Base-by-base conservation (phyloP, 2,797 vertebrate species). In the Danio jaintianensis region DNA sequence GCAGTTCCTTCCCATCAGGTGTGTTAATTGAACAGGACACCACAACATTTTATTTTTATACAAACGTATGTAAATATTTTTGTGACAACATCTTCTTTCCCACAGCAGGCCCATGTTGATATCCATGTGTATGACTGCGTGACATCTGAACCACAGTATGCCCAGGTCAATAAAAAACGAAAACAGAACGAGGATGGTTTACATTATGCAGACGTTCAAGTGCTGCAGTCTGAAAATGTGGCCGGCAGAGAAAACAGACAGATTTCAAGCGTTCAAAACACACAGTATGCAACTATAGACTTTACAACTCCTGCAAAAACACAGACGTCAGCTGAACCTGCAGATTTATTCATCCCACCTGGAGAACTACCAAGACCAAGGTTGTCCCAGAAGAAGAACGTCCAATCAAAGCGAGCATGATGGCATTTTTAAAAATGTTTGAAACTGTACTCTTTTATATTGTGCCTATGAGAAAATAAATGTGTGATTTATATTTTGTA, bases 271-370 rank as follows among this genome's bases (percentile, higher is more conserved):
- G 16, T 58, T 16, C 67, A 68, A 22, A 18, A 7, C 75, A 87
- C 89, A 4, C 84, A 86, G 22, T 90, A 90, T 18, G 89, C 87
- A 48, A 84, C 86, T 8, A 83, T 90, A 81, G 79, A 87, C 82
- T 88, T 90, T 64, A 75, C 59, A 20, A 67, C 38, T 20, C 52
- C 78, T 29, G 11, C 10, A 16, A 84, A 72, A 36, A 8, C 29
- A 15, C 22, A 74, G 12, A 20, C 58, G 3, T 47, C 81, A 29
- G 3, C 70, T 2, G 6, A 86, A 63, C 68, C 89, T 63, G 88
- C 86, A 11, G 88, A 90, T 72, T 78, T 89, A 62, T 73, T 87
- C 45, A 89, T 89, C 74, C 86, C 88, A 15, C 83, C 88, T 12
- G 88, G 86, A 18, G 61, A 74, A 20, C 80, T 90, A 22, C 80